A percentile compares a stretch with the other conserved stretches of the same genome.
Evolutionary conservation across 2,113 vertebrate species (phyloP).

Genomic region (Propithecus coquereli): DNA sequence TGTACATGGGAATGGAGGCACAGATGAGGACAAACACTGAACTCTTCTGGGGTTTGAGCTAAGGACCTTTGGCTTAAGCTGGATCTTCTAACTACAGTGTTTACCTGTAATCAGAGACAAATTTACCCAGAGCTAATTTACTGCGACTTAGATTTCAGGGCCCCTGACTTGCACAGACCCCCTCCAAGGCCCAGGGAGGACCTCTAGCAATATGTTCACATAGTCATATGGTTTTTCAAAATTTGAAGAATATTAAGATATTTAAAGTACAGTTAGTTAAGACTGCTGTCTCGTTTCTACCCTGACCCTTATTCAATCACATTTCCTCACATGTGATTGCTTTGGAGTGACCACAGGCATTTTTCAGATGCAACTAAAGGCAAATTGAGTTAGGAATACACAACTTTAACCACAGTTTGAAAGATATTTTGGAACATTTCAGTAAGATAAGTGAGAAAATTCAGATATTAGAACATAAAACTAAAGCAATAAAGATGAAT

Average conservation of each 20-base stretch:
- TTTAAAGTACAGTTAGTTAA: neutral
- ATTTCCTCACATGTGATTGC: neutral
- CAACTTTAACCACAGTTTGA: neutral
- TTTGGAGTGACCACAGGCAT: neutral
- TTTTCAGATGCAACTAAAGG: neutral
- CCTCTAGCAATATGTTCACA: neutral
- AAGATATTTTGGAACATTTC: neutral
- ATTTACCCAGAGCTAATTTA: neutral
- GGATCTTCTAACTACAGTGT: neutral
- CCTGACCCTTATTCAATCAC: neutral
- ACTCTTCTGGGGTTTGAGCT: neutral
- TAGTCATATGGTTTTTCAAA: neutral
- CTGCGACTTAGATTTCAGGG: neutral
- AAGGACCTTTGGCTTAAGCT: neutral
- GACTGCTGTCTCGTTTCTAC: neutral
- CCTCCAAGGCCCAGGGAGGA: neutral
- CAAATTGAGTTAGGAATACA: neutral
- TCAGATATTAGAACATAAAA: neutral
- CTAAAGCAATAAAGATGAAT: conserved; percentile 29
- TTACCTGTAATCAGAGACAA: conserved; percentile 27
- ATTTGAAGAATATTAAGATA: conserved; percentile 8
- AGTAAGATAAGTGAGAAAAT: neutral
- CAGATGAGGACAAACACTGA: neutral
- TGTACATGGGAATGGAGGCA: neutral
- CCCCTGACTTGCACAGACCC: neutral